phyloP scores from a whole-genome alignment of 2,797 vertebrate genomes.

The Enoplosus armatus region DNA sequence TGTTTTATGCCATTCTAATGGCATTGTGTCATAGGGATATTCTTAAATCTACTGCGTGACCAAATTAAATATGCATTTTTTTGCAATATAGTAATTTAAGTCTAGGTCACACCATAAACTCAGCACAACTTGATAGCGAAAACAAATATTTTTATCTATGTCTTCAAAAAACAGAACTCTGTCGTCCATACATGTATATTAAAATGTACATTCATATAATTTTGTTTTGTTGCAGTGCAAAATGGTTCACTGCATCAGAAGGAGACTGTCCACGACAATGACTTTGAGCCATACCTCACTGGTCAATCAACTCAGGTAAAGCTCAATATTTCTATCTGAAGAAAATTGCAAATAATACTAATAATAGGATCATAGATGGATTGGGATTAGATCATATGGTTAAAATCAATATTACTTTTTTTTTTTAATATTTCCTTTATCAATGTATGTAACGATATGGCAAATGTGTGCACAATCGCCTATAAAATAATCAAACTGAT shows the following conservation, averaged over 20 bases:
- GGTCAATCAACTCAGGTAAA: conserved; percentile 96
- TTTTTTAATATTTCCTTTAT: not conserved
- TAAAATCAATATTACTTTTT: not conserved
- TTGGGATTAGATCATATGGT: not conserved
- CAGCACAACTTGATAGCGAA: not conserved
- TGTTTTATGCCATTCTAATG: too few relatives aligned
- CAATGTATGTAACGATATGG: not conserved
- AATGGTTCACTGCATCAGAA: conserved; percentile 98
- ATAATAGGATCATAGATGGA: not conserved
- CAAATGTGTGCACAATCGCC: not conserved
- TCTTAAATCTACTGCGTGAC: not conserved
- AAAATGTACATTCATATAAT: conserved; percentile 34
- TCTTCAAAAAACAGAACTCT: not conserved
- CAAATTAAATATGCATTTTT: not conserved
- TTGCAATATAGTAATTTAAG: not conserved
- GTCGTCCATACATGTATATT: not conserved
- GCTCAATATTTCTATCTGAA: not conserved
- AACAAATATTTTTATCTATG: not conserved
- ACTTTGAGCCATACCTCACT: conserved; percentile 97
- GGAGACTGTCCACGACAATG: conserved; percentile 95
- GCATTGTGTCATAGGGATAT: not conserved
- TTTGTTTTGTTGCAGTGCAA: conserved; percentile 88
- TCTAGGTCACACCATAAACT: not conserved
- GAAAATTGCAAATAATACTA: not conserved
- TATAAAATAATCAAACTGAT: not conserved